Conservation (phyloP, 2,113 vertebrate genomes). For the Podiceps cristatus region DNA sequence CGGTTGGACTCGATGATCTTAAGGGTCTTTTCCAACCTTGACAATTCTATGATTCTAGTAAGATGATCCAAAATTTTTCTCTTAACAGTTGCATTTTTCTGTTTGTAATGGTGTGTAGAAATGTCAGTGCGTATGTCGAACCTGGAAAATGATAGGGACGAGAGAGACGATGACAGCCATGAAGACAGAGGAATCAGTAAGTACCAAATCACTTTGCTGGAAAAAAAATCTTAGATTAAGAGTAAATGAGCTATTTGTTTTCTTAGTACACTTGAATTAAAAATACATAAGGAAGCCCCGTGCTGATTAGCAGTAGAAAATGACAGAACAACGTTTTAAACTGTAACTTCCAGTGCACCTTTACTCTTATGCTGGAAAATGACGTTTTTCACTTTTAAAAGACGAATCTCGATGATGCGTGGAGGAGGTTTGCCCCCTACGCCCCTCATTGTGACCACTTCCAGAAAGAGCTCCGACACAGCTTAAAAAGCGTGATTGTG, state of each 20-base stretch:
- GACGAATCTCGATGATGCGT: fast-evolving
- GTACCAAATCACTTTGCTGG: constrained; percentile 33
- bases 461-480: neutral
- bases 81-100: constrained; percentile 64
- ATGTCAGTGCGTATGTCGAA: constrained; percentile 99
- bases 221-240: neutral
- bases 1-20: too few species aligned
- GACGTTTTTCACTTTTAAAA: neutral
- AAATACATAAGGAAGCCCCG: neutral
- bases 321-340: neutral
- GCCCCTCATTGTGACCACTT: neutral
- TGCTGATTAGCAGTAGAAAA: neutral
- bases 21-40: too few species aligned
- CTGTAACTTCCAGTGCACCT: neutral
- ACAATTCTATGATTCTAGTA: neutral
- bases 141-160: constrained; percentile 95
- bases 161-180: constrained; percentile 95
- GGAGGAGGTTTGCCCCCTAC: neutral
- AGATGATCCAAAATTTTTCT: neutral
- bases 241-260: neutral
- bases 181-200: constrained; percentile 98
- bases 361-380: neutral
- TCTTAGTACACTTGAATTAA: neutral
- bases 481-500: neutral
- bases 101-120: constrained; percentile 80